Evolutionary conservation across 2,888 invertebrate genomes (phyloP), one percentile per base, ranked within the genome.

Genomic region (Cheilosia pagana): DNA sequence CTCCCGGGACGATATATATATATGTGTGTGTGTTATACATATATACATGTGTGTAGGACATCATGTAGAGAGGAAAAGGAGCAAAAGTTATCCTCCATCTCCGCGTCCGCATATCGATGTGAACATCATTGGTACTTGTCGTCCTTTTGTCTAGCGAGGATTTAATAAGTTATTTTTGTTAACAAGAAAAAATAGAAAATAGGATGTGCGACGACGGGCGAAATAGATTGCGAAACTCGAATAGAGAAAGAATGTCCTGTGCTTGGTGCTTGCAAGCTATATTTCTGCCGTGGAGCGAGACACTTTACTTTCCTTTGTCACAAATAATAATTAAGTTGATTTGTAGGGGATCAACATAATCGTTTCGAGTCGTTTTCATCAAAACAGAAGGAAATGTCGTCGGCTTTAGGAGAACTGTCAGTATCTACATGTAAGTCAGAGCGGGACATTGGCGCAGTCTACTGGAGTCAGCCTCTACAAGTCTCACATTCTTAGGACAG

Each of bases 101-200:
- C 41, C 28, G 28, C 28, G 28, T 28, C 28, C 28, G 28, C 28
- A 57, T 68, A 68, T 68, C 50, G 62, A 78, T 57, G 75, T 19
- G 59, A 78, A 43, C 59, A 68, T 79, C 70, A 75, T 65, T 71
- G 81, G 65, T 75, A 67, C 81, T 85, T 76, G 71, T 79, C 70
- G 71, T 79, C 65, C 75, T 62, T 79, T 79, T 81, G 81, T 71
- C 81, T 85, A 71, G 67, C 31, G 50, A 67, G 60, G 65, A 70
- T 79, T 57, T 79, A 85, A 70, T 78, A 75, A 79, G 74, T 75
- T 79, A 85, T 79, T 67, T 81, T 62, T 81, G 81, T 60, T 74
- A 74, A 50, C 53, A 74, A 74, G 35, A 52, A 53, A 52, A 53
- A 60, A 39, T 31, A 45, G 45, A 52, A 53, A 60, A 39, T 31